Evolutionary conservation across 2,888 invertebrate species (phyloP), one percentile per base, ranked within the genome.

Genomic region (Operophtera brumata): DNA sequence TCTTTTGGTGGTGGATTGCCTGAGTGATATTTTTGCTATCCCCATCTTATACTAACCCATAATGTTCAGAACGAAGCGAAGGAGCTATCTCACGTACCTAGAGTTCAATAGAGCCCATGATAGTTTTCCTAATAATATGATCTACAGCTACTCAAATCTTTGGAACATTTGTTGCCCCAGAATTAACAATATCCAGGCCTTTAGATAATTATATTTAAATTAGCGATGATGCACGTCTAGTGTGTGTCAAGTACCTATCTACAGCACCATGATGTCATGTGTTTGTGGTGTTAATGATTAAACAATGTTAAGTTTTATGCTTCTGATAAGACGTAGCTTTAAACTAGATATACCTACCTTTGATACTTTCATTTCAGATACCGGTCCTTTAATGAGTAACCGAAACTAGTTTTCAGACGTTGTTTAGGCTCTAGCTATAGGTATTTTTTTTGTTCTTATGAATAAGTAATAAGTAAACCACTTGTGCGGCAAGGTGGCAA

Each of bases 351-450:
- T 20, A 40, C 30, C 54, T 47, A 59, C 58, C 52, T 47, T 53
- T 54, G 34, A 42, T 58, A 61, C 64, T 65, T 62, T 65, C 61
- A 59, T 62, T 57, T 62, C 47, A 40, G 48, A 52, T 45, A 65
- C 62, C 49, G 52, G 64, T 64, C 59, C 43, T 47, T 36, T 50
- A 62, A 64, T 64, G 60, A 60, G 60, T 60, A 54, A 62, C 57
- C 57, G 47, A 59, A 64, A 61, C 62, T 57, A 54, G 64, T 62
- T 59, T 56, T 59, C 44, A 54, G 50, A 43, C 28, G 35, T 20
- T 30, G 2, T 39, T 42, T 8, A 34, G 13, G 13, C 25, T 34
- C 39, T 51, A 28, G 32, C 40, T 34, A 28, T 40, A 0, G 26
- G 40, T 46, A 10, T 46, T 10, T 40, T 50, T 49, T 34, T 47